These are phyloP conservation scores for Asarcornis scutulata DNA, from an alignment of 2,113 vertebrate genomes.

Conservation along the genomic window DNA sequence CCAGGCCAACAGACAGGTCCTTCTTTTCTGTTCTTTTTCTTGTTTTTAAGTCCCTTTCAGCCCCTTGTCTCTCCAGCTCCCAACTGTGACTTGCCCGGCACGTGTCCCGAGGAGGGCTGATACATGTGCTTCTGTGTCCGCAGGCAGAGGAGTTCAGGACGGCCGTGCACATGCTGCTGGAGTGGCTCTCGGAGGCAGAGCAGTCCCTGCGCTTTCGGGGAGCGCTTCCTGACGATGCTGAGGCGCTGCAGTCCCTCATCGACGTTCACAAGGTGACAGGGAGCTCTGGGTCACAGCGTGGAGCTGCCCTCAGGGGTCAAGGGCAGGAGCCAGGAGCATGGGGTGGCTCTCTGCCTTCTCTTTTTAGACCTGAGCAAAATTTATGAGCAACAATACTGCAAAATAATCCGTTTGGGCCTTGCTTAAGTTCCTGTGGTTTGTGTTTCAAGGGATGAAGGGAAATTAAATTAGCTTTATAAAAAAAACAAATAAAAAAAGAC, in stretches of 20 bases:
- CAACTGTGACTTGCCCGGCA: background rate
- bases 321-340: background rate
- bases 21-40: background rate
- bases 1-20: background rate
- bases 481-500: background rate
- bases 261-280: constrained; percentile 83
- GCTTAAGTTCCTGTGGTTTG: background rate
- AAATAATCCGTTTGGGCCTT: background rate
- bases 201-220: constrained; percentile 96
- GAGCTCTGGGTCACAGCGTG: background rate
- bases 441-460: background rate
- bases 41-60: background rate
- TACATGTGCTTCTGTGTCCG: accelerated
- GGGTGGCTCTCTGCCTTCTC: background rate
- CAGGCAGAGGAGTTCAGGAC: constrained; percentile 96
- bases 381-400: accelerated
- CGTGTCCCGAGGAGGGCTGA: accelerated
- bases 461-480: background rate
- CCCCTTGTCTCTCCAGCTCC: background rate
- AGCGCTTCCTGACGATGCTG: constrained; percentile 92
- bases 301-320: background rate
- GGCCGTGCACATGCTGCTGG: constrained; percentile 90
- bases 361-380: background rate
- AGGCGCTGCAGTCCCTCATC: constrained; percentile 90
- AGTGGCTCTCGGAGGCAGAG: constrained; percentile 98